Evolutionary conservation across 2,113 vertebrate genomes (phyloP).

Genomic region (Scortum barcoo): DNA sequence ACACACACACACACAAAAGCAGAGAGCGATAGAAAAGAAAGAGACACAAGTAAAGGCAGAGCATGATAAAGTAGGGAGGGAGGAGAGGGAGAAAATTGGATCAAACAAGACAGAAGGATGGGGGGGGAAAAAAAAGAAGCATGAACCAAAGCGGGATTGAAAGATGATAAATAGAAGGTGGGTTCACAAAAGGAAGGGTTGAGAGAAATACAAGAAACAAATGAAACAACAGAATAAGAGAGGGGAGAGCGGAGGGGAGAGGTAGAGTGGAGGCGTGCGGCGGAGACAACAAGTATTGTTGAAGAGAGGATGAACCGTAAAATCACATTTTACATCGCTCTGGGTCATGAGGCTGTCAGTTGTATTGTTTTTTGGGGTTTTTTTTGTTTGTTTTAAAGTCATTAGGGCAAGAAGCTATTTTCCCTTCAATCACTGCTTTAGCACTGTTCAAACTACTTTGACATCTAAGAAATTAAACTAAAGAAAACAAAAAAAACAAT

Average conservation of each 20-base stretch:
- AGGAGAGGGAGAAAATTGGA: constrained; percentile 2
- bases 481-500: not conserved
- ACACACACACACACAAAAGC: not conserved
- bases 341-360: not conserved
- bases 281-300: constrained; percentile 41
- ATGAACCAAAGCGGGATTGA: constrained; percentile 14
- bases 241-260: not conserved
- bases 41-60: not conserved
- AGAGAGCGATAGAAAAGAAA: not conserved
- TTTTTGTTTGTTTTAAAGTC: not conserved
- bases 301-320: constrained; percentile 41
- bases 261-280: not conserved
- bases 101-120: not conserved
- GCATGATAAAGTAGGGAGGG: not conserved
- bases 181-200: not conserved
- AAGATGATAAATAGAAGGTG: not conserved
- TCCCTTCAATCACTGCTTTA: not conserved
- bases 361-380: constrained; percentile 1
- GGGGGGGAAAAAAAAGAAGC: not conserved
- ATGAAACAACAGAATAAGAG: not conserved
- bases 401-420: not conserved
- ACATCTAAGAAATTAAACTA: not conserved
- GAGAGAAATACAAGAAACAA: not conserved
- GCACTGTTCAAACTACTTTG: not conserved
- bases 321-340: constrained; percentile 41